A percentile compares a stretch with the other conserved stretches of the same genome.
phyloP scores from a whole-genome alignment of 1,140 invertebrate genomes.

The Hestina assimilis region DNA sequence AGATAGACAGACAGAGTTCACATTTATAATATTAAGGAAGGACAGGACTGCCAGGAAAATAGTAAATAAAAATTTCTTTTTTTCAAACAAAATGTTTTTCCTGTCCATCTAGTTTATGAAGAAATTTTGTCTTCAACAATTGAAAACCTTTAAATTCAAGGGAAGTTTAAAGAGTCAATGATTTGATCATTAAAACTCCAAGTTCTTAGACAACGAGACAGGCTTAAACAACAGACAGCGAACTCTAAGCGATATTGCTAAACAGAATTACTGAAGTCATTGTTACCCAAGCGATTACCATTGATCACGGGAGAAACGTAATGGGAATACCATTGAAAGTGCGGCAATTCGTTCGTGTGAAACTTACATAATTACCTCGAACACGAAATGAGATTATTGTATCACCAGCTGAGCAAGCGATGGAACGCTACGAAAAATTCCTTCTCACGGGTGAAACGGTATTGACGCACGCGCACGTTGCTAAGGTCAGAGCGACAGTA shows the following conservation, averaged over 20 bases:
- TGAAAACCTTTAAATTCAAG: too few species aligned
- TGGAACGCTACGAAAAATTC: constrained; percentile 48
- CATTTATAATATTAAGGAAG: too few species aligned
- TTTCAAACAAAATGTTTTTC: too few species aligned
- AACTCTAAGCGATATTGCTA: constrained; percentile 8
- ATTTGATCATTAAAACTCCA: too few species aligned
- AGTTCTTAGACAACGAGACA: too few species aligned
- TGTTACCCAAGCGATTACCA: constrained; percentile 14
- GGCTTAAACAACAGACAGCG: neutral
- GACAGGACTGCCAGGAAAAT: too few species aligned
- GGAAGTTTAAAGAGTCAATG: too few species aligned
- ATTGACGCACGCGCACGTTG: constrained; percentile 54
- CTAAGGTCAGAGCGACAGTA: constrained; percentile 45
- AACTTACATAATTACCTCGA: constrained; percentile 16
- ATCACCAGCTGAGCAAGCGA: constrained; percentile 33
- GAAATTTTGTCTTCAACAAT: too few species aligned
- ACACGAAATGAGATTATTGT: constrained; percentile 20
- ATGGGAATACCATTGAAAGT: constrained; percentile 13
- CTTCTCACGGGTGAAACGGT: constrained; percentile 61
- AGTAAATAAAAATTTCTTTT: too few species aligned
- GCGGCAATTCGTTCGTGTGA: constrained; percentile 17
- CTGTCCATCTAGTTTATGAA: too few species aligned
- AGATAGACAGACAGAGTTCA: too few species aligned
- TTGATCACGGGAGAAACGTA: constrained; percentile 17
- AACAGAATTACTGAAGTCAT: constrained; percentile 15